Evolutionary conservation across 2,797 vertebrate genomes (phyloP).

Genomic region (Brotula barbata): DNA sequence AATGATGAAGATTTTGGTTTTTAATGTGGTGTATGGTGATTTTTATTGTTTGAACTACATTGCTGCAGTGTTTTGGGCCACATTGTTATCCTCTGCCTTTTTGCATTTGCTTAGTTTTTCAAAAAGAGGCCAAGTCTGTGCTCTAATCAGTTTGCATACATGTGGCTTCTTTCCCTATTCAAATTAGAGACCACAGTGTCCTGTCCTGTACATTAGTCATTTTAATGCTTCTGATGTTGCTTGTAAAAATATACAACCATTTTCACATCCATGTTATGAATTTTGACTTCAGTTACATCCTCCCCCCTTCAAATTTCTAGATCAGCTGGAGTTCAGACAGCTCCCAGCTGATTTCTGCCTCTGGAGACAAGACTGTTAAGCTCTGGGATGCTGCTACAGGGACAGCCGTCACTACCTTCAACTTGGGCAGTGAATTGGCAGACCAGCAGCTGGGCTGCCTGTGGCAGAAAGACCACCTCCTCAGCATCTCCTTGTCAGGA

Average conservation of each 20-base stretch:
- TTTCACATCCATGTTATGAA: no score
- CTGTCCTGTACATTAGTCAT: neutral
- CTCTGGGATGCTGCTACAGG: slow-evolving; percentile 90
- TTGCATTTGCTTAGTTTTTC: slow-evolving; percentile 8
- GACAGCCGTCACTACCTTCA: slow-evolving; percentile 87
- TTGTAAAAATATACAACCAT: no score
- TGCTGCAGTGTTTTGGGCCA: neutral
- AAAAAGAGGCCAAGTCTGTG: neutral
- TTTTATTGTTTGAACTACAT: neutral
- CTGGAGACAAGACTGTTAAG: slow-evolving; percentile 95
- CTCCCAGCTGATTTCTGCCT: slow-evolving; percentile 91
- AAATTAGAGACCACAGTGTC: slow-evolving; percentile 14
- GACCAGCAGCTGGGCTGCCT: slow-evolving; percentile 98
- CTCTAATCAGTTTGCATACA: neutral
- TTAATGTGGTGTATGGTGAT: neutral
- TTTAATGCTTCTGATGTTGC: neutral
- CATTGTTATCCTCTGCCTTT: neutral
- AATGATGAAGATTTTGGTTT: neutral
- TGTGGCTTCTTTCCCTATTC: slow-evolving; percentile 25
- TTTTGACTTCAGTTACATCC: neutral
- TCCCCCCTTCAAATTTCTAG: slow-evolving; percentile 38
- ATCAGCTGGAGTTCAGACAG: slow-evolving; percentile 92
- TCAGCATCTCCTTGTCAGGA: slow-evolving; percentile 91
- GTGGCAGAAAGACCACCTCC: slow-evolving; percentile 92
- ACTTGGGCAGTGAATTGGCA: slow-evolving; percentile 85